Conservation (phyloP, 2,113 vertebrate species). For the Chloropsis cyanopogon region DNA sequence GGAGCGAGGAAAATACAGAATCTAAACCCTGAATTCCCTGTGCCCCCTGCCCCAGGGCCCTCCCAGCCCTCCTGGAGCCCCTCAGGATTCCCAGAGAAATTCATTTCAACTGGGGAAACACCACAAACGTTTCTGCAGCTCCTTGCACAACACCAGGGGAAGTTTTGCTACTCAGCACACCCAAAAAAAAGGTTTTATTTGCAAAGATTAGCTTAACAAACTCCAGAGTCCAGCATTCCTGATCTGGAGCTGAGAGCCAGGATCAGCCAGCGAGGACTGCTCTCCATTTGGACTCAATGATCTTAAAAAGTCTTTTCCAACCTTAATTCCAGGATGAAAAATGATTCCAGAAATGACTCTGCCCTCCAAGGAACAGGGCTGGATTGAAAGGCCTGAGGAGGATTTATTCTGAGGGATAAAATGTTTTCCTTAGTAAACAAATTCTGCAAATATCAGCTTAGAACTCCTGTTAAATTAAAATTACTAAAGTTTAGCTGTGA, state of each 20-base stretch:
- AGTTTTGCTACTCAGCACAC: not conserved
- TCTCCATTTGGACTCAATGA: too few relatives aligned
- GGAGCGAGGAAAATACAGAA: not conserved
- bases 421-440: not conserved
- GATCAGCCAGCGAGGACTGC: not conserved
- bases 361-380: not conserved
- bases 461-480: not conserved
- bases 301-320: not conserved
- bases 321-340: not conserved
- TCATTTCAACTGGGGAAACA: fast-evolving
- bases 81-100: not conserved
- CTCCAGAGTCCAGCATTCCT: not conserved
- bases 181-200: not conserved
- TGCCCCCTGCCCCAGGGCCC: not conserved
- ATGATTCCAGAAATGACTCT: not conserved
- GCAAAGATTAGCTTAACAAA: not conserved
- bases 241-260: not conserved
- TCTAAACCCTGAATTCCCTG: not conserved
- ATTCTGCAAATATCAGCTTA: not conserved
- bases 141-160: not conserved
- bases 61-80: not conserved
- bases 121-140: not conserved
- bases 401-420: not conserved
- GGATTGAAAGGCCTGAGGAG: not conserved
- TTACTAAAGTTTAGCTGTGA: not conserved